phyloP scores from a whole-genome alignment of 1,140 invertebrate species.

The Eumaeus atala region DNA sequence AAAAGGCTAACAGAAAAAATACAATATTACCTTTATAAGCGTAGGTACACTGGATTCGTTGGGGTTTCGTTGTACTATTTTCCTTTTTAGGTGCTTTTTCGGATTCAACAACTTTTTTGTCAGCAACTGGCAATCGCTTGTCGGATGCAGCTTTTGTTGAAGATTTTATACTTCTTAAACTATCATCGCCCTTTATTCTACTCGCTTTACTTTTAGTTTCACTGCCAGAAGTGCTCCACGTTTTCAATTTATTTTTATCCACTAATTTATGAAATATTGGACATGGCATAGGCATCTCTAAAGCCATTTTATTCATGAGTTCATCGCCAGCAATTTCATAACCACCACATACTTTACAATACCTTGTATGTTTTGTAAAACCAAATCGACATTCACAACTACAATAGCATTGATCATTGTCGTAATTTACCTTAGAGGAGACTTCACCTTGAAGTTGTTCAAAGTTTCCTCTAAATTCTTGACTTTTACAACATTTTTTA shows the following conservation, averaged over 20 bases:
- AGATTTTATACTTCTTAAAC: constrained; percentile 28
- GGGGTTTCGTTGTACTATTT: constrained; percentile 7
- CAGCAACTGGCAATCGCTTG: constrained; percentile 24
- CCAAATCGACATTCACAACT: constrained; percentile 60
- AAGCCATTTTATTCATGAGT: constrained; percentile 22
- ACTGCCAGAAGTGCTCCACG: constrained; percentile 45
- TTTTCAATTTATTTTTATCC: constrained; percentile 53
- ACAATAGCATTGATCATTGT: constrained; percentile 53
- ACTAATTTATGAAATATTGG: constrained; percentile 55
- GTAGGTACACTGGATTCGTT: too few relatives aligned
- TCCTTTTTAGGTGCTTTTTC: constrained; percentile 53
- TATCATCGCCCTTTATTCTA: constrained; percentile 38
- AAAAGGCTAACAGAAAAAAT: too few relatives aligned
- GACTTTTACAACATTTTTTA: constrained; percentile 38
- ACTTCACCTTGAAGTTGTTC: constrained; percentile 40
- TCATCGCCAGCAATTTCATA: constrained; percentile 53
- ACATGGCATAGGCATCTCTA: constrained; percentile 44
- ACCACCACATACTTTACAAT: constrained; percentile 55
- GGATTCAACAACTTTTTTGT: constrained; percentile 46
- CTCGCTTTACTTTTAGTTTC: constrained; percentile 21
- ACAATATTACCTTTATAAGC: constrained; percentile 47
- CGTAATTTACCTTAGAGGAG: constrained; percentile 42
- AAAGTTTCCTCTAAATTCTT: constrained; percentile 35
- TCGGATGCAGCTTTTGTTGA: constrained; percentile 39
- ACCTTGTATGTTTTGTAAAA: constrained; percentile 56